Percentiles rank a stretch among this genome's conserved stretches.
Evolutionary conservation across 2,797 vertebrate species (phyloP).

Genomic region (Tiaroga cobitis): DNA sequence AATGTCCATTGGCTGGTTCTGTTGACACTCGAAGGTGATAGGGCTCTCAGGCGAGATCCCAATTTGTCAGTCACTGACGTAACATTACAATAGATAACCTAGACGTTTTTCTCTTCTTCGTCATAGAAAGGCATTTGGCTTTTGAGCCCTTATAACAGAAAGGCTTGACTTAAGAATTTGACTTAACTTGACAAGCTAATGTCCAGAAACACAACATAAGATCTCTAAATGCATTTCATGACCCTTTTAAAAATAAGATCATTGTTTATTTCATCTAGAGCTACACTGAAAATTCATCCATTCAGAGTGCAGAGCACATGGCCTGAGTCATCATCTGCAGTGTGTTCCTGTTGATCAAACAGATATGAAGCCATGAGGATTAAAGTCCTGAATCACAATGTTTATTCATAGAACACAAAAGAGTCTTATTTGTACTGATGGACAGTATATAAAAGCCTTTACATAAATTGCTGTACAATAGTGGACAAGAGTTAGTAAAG

Average conservation of each 20-base stretch:
- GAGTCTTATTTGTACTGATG: not conserved
- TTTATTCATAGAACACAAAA: not conserved
- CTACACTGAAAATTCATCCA: not conserved
- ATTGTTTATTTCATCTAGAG: not conserved
- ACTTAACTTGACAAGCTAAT: not conserved
- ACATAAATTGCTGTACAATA: not conserved
- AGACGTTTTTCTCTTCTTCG: not conserved
- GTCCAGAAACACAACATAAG: not conserved
- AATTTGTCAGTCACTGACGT: no score
- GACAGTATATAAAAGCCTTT: not conserved
- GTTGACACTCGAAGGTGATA: no score
- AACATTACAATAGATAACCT: no score
- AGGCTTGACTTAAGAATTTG: not conserved
- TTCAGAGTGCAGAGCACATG: not conserved
- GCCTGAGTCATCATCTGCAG: not conserved
- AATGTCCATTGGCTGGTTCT: no score
- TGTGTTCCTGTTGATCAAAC: constrained; percentile 11
- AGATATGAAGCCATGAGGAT: not conserved
- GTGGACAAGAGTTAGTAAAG: not conserved
- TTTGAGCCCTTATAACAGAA: not conserved
- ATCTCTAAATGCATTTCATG: not conserved
- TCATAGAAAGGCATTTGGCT: not conserved
- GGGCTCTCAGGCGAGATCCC: no score
- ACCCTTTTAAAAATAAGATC: not conserved
- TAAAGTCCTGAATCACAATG: constrained; percentile 8